Base-by-base conservation (phyloP, 2,113 vertebrate species). In the Microcebus griseorufus region DNA sequence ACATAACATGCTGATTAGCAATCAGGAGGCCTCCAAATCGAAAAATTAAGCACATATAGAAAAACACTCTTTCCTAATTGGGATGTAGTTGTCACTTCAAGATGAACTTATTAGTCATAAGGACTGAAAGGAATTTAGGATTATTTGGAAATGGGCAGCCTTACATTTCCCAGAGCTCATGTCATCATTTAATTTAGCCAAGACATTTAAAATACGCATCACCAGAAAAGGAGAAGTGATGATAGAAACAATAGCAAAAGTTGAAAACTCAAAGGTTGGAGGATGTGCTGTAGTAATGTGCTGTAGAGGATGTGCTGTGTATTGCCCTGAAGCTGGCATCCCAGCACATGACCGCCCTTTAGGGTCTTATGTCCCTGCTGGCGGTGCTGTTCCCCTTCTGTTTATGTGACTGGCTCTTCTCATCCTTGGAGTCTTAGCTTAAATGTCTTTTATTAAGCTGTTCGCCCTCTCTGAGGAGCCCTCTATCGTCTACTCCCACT, bases 1-100 rank as follows among this genome's bases (percentile, higher is more conserved):
- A 91, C 3, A 60, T n/a, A 95, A 64, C 73, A 48, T 45, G 55
- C 90, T 94, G 93, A 96, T 96, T 94, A 96, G 94, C 90, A 97
- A 94, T 96, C 92, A 97, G 64, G 32, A 93, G 39, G 55, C 17
- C 84, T 96, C 78, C 67, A 90, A 80, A 78, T 96, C 83, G 94
- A 85, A 95, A 96, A 84, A 70, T 92, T 88, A 90, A 96, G 69
- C 70, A 84, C 23, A 34, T 58, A 20, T 18, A 82, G 81, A 93
- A 67, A 95, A 90, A 85, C 67, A 42, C 39, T 93, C 25, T 97
- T 90, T 93, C 37, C 42, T 97, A 96, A 94, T 80, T 92, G 84
- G 94, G 76, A 90, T 45, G n/a, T 60, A 86, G 72, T 90, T 94
- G 88, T 94, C 95, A 88, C 55, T 97, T 84, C 16, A 60, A 73